These are phyloP conservation scores for Lycodopsis pacificus DNA, from an alignment of 2,797 vertebrate species.

Conservation along the genomic window DNA sequence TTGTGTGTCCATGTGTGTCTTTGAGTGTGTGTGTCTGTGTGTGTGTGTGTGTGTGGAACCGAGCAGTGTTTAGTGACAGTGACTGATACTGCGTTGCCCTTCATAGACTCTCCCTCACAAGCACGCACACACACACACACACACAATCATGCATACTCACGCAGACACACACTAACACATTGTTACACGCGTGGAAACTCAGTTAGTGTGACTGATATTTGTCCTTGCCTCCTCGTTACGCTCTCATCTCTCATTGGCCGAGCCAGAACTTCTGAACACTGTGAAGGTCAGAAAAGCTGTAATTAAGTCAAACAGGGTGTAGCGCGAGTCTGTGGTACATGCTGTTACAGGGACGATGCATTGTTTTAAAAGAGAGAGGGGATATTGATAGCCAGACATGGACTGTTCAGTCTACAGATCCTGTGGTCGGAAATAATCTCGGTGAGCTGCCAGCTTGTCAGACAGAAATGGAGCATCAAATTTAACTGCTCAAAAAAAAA, in stretches of 20 bases:
- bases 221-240: constrained; percentile 55
- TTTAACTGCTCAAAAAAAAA: constrained; percentile 36
- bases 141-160: constrained; percentile 13
- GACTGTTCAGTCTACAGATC: constrained; percentile 37
- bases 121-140: constrained; percentile 18
- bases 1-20: constrained; percentile 36
- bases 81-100: constrained; percentile 75
- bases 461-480: constrained; percentile 42
- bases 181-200: constrained; percentile 20
- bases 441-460: constrained; percentile 47
- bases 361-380: constrained; percentile 23
- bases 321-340: not conserved
- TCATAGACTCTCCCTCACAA: constrained; percentile 37
- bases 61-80: constrained; percentile 73
- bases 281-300: constrained; percentile 54
- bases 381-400: constrained; percentile 39
- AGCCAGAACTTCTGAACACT: constrained; percentile 5
- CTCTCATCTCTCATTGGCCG: constrained; percentile 29
- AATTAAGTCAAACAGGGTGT: constrained; percentile 38
- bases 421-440: constrained; percentile 49
- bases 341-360: not conserved
- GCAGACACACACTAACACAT: constrained; percentile 25
- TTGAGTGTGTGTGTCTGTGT: constrained; percentile 1
- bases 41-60: constrained; percentile 44
- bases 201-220: constrained; percentile 50